phyloP scores from a whole-genome alignment of 2,888 invertebrate genomes.

The Ophion ventricosus region DNA sequence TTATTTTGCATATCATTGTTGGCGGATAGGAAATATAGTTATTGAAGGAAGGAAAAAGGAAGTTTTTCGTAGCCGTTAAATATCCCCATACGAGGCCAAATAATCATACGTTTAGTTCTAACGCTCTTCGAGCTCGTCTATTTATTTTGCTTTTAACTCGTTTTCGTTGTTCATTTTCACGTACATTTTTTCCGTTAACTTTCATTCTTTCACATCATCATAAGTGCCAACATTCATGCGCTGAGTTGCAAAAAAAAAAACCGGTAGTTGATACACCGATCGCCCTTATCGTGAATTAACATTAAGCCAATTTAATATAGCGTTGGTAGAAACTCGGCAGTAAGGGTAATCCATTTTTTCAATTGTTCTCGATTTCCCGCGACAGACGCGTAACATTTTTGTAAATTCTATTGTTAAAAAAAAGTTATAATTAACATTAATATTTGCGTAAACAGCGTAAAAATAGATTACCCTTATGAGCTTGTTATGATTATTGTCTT shows the following conservation, averaged over 20 bases:
- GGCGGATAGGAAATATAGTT: conserved; percentile 19
- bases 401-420: neutral
- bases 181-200: conserved; percentile 40
- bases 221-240: conserved; percentile 71
- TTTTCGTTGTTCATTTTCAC: conserved; percentile 44
- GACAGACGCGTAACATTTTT: neutral
- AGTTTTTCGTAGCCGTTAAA: conserved; percentile 42
- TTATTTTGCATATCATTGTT: conserved; percentile 14
- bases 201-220: conserved; percentile 59
- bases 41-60: conserved; percentile 27
- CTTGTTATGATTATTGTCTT: conserved; percentile 49
- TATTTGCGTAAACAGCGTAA: neutral
- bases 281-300: conserved; percentile 48
- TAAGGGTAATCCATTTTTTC: conserved; percentile 27
- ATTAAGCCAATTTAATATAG: conserved; percentile 41
- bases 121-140: conserved; percentile 30
- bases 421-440: neutral
- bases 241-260: conserved; percentile 71
- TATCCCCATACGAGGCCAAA: conserved; percentile 64
- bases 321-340: conserved; percentile 52
- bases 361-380: neutral
- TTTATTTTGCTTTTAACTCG: conserved; percentile 58
- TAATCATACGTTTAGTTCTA: conserved; percentile 59
- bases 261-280: conserved; percentile 53
- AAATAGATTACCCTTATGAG: conserved; percentile 18